Evolutionary conservation across 2,113 vertebrate species (phyloP).

Genomic region (Aramus guarauna): DNA sequence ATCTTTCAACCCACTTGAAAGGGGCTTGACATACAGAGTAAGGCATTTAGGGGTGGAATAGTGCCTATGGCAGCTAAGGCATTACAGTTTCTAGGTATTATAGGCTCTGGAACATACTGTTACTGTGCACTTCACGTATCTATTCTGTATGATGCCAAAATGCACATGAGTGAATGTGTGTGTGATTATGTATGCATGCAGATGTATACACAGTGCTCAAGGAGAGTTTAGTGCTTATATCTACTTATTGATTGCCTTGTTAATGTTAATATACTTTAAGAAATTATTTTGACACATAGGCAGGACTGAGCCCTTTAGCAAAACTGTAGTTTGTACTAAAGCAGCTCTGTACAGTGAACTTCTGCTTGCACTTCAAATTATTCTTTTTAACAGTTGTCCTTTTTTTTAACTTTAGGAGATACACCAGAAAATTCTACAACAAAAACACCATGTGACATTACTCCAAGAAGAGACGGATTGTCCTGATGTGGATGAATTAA

Average conservation of each 20-base stretch:
- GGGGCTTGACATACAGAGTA: background rate
- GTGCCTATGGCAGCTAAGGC: background rate
- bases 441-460: slow-evolving; percentile 79
- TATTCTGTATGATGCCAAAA: background rate
- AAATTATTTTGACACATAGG: background rate
- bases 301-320: background rate
- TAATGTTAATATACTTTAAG: background rate
- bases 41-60: background rate
- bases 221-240: background rate
- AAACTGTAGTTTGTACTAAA: background rate
- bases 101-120: background rate
- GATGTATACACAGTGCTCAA: background rate
- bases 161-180: background rate
- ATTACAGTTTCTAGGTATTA: background rate
- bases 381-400: background rate
- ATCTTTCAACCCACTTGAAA: background rate
- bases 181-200: background rate
- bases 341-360: background rate
- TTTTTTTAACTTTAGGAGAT: slow-evolving; percentile 74
- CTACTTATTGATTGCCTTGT: background rate
- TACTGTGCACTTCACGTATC: background rate
- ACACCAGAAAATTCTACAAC: slow-evolving; percentile 80
- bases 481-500: slow-evolving; percentile 82
- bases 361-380: background rate
- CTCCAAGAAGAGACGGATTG: slow-evolving; percentile 81